Evolutionary conservation across 2,797 vertebrate species (phyloP).

Genomic region (Anas capensis): DNA sequence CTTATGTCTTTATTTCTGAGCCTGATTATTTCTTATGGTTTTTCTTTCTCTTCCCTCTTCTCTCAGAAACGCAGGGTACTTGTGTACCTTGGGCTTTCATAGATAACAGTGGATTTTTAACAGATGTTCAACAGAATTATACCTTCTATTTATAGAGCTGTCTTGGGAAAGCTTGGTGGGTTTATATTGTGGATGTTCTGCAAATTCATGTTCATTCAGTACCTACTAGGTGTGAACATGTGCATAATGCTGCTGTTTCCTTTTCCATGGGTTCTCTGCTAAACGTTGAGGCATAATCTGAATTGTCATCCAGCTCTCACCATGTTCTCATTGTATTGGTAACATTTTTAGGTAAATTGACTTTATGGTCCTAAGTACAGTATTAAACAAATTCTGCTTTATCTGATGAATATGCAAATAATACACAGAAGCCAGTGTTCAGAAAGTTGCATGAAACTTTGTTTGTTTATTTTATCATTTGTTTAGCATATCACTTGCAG

Average conservation of each 20-base stretch:
- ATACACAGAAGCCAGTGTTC: neutral
- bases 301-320: neutral
- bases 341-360: conserved; percentile 28
- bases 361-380: neutral
- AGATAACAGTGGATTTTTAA: conserved; percentile 45
- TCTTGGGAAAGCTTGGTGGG: conserved; percentile 22
- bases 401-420: neutral
- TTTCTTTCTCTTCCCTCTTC: neutral
- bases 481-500: neutral
- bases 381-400: conserved; percentile 14
- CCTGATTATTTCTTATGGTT: neutral
- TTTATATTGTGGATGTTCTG: conserved; percentile 19
- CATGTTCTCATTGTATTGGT: conserved; percentile 20
- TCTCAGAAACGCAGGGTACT: conserved; percentile 25
- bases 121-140: conserved; percentile 45
- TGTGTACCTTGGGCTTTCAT: conserved; percentile 36
- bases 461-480: neutral
- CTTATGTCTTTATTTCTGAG: neutral
- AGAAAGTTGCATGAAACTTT: neutral
- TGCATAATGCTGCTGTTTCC: conserved; percentile 4
- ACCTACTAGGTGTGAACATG: conserved; percentile 56
- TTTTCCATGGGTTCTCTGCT: neutral
- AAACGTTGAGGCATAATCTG: neutral
- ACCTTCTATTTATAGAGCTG: conserved; percentile 53
- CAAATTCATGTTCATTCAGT: conserved; percentile 39